Base-by-base conservation (phyloP, 2,113 vertebrate species). In the Perca schrenkii region DNA sequence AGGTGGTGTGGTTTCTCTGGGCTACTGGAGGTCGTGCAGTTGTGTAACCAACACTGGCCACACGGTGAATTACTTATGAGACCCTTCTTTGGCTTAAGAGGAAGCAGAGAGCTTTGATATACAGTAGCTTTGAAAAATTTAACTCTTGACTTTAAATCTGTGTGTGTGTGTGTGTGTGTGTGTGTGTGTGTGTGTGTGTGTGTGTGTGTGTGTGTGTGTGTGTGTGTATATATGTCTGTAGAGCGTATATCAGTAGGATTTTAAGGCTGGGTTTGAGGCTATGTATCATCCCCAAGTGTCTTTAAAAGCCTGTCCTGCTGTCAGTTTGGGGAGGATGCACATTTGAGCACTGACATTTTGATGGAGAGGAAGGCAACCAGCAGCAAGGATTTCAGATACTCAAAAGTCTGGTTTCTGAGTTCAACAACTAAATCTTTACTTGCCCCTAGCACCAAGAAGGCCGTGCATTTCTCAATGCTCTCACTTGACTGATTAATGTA, bases 21-120 rank as follows among this genome's bases (percentile, higher is more conserved):
- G 63, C 71, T 14, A 50, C 16, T 76, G 72, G 67, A 73, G 77
- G 78, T 60, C 34, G 53, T 31, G 70, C 77, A 25, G 60, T 69
- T 63, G 61, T 82, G 90, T 88, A 91, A 94, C 74, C 34, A 36
- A 92, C 36, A 82, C 86, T 14, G 36, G 28, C 74, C 72, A 43
- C 65, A 72, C 13, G 3, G 79, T 91, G 75, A 92, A 94, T 92
- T 83, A 89, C 58, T 90, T 46, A 91, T 87, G 80, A 88, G 80
- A 52, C 17, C 52, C 62, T 79, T 77, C 68, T 71, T 67, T 28
- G 36, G 79, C 71, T 90, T 71, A 17, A 74, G 74, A 57, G 67
- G 76, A 71, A 82, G 65, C 72, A 54, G n/a, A 31, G 11, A 73
- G 60, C 40, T 61, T 85, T 81, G 61, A 89, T 85, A 79, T 66